A percentile compares a stretch with the other conserved stretches of the same genome.
Conservation (phyloP, 2,797 vertebrate species). For the Phataginus tetradactyla region DNA sequence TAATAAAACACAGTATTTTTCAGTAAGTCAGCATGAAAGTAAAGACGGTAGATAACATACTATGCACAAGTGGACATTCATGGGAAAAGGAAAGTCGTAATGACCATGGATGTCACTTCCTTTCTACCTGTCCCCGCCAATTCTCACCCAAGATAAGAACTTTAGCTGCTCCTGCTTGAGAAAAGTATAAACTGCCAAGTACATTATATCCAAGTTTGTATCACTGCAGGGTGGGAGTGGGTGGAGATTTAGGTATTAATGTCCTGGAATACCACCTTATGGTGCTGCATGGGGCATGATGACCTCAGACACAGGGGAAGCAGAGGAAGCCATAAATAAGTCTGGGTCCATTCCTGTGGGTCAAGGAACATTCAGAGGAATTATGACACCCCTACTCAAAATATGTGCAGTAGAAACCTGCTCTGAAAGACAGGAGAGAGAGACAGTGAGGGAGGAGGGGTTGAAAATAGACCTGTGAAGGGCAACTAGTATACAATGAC, state of each 20-base stretch:
- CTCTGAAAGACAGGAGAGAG: background rate
- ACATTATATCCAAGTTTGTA: background rate
- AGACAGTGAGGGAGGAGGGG: background rate
- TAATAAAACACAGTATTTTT: constrained; percentile 9
- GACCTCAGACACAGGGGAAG: background rate
- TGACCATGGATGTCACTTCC: background rate
- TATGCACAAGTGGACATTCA: background rate
- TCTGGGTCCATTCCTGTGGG: background rate
- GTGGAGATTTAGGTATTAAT: background rate
- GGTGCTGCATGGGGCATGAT: background rate
- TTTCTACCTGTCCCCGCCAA: background rate
- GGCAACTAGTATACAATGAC: background rate
- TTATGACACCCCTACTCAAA: background rate
- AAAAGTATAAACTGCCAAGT: background rate
- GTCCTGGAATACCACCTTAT: background rate
- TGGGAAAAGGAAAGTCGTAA: background rate
- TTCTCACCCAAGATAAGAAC: background rate
- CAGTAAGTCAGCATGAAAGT: background rate
- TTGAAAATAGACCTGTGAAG: background rate
- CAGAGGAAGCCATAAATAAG: background rate
- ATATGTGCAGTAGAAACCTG: background rate
- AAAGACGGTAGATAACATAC: background rate
- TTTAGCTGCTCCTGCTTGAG: background rate
- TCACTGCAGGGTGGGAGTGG: background rate
- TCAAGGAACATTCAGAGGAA: background rate